Evolutionary conservation across 2,797 vertebrate genomes (phyloP).

Genomic region (Brotula barbata): DNA sequence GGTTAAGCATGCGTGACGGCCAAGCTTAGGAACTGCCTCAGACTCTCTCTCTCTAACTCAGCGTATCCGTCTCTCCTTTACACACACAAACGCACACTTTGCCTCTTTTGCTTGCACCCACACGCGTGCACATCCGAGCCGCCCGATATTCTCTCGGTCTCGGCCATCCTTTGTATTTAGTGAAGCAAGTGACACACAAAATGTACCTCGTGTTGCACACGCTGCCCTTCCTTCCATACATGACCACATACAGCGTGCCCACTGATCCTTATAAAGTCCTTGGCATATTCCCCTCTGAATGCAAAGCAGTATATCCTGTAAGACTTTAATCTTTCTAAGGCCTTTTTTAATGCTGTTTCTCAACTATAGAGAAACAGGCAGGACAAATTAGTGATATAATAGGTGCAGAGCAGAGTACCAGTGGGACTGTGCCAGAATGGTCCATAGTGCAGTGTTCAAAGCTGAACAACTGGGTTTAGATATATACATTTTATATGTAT

Average conservation of each 20-base stretch:
- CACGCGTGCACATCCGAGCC: constrained; percentile 9
- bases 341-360: constrained; percentile 44
- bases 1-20: constrained; percentile 82
- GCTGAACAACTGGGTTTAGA: neutral
- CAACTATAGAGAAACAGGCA: constrained; percentile 27
- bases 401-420: constrained; percentile 17
- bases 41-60: constrained; percentile 42
- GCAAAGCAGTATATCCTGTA: constrained; percentile 19
- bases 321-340: constrained; percentile 48
- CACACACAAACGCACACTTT: constrained; percentile 10
- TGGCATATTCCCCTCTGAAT: constrained; percentile 37
- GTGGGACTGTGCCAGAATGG: constrained; percentile 1
- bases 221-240: constrained; percentile 11
- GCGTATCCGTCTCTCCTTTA: constrained; percentile 26
- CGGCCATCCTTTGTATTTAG: constrained; percentile 42
- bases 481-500: no score
- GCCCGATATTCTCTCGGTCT: constrained; percentile 26
- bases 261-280: constrained; percentile 48
- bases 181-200: constrained; percentile 3
- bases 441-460: neutral
- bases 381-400: constrained; percentile 24
- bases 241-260: constrained; percentile 25
- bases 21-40: constrained; percentile 75
- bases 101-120: neutral
- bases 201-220: neutral